These are phyloP conservation scores for Lates japonicus DNA, from an alignment of 2,797 vertebrate species.

Conservation along the genomic window DNA sequence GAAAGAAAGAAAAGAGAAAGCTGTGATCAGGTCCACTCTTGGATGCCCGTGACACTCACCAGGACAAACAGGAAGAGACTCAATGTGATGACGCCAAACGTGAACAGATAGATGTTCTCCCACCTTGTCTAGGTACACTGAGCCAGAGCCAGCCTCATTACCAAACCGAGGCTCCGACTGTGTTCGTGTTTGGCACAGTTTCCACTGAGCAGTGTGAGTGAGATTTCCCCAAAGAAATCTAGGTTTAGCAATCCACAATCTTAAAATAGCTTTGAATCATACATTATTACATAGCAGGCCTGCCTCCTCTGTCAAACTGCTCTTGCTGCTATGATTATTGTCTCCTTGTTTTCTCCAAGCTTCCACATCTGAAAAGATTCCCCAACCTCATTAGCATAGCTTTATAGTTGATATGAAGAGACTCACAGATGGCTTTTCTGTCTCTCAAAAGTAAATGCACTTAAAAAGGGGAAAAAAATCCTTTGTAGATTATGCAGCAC, in stretches of 20 bases:
- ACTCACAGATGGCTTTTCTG: slow-evolving; percentile 49
- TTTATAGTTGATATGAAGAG: slow-evolving; percentile 65
- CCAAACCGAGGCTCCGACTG: slow-evolving; percentile 46
- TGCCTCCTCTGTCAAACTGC: slow-evolving; percentile 69
- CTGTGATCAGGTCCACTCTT: slow-evolving; percentile 5
- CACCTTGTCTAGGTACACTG: slow-evolving; percentile 34
- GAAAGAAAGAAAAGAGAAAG: not conserved
- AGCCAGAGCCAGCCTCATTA: slow-evolving; percentile 55
- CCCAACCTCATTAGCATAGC: slow-evolving; percentile 73
- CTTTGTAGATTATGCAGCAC: slow-evolving; percentile 46
- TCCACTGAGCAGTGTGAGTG: slow-evolving; percentile 62
- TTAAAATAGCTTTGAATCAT: slow-evolving; percentile 85
- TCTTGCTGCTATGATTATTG: slow-evolving; percentile 68
- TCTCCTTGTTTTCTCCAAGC: slow-evolving; percentile 66
- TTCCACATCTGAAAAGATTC: slow-evolving; percentile 58
- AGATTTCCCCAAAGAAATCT: slow-evolving; percentile 79
- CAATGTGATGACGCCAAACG: slow-evolving; percentile 14
- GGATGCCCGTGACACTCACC: slow-evolving; percentile 8
- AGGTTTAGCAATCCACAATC: slow-evolving; percentile 71
- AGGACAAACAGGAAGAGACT: slow-evolving; percentile 19
- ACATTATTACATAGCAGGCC: slow-evolving; percentile 79
- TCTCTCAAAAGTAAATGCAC: slow-evolving; percentile 57
- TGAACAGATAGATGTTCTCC: slow-evolving; percentile 21
- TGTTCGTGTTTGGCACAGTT: slow-evolving; percentile 66
- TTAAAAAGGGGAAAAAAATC: slow-evolving; percentile 16